Evolutionary conservation across 2,888 invertebrate species (phyloP), one percentile per base, ranked within the genome.

Genomic region (Formica aserva): DNA sequence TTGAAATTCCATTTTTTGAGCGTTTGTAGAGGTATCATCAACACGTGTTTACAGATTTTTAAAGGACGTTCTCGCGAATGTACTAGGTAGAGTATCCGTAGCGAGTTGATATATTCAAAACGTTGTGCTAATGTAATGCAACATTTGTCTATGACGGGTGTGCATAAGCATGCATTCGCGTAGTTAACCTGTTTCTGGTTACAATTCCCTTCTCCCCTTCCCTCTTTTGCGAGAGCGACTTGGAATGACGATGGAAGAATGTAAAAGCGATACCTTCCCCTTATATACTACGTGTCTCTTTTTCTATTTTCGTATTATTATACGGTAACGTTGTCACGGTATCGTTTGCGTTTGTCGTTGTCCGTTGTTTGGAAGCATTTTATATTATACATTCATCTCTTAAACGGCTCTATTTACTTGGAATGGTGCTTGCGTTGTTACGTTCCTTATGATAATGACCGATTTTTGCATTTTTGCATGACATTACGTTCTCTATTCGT

Each of bases 241-340:
- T 90, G 91, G 89, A 90, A 90, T 90, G 90, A 90, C 90, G 90
- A 90, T 90, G 90, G 88, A 88, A 89, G 90, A 89, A 87, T 88
- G 88, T 87, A 83, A 86, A 82, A 76, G 45, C 57, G 67, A 90
- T 75, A 87, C 82, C 52, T 87, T 75, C 67, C 83, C 67, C 80
- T 84, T 83, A 52, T n/a, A 52, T 52, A 80, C 41, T 85, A 87
- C 88, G 90, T 89, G 90, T 90, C 84, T 90, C 84, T 82, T 82
- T 8, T 52, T 41, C 72, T 67, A 62, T 84, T 71, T 81, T 66
- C 62, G 72, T 63, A 82, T 83, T 52, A 85, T 82, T n/a, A 52
- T 66, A 85, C 82, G 69, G 84, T 77, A 84, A 75, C 83, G 81
- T 69, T 84, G 78, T 80, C 80, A 57, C 85, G 84, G 80, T 88